Evolutionary conservation across 2,113 vertebrate species (phyloP).

Genomic region (Empidonax traillii): DNA sequence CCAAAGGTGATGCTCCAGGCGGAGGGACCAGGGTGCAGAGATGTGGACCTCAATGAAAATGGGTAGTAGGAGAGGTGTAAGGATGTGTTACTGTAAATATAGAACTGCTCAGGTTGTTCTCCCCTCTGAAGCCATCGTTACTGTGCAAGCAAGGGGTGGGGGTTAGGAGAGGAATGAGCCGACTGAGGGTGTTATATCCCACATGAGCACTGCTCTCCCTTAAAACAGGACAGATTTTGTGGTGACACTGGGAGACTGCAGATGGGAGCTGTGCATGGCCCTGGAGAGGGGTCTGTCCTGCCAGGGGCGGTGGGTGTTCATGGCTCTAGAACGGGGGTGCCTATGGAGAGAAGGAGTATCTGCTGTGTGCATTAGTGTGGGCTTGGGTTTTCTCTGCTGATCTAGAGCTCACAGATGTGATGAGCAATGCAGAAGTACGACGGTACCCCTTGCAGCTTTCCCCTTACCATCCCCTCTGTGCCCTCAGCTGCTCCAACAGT

Average conservation of each 20-base stretch:
- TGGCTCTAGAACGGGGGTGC: neutral
- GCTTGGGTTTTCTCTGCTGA: neutral
- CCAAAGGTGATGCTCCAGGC: neutral
- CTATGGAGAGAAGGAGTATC: accelerated
- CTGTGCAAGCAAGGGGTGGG: neutral
- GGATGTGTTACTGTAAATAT: neutral
- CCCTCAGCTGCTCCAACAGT: neutral
- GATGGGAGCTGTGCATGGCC: neutral
- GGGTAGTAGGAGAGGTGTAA: neutral
- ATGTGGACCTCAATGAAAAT: neutral
- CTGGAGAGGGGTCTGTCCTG: neutral
- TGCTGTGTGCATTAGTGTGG: accelerated
- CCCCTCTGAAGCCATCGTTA: accelerated
- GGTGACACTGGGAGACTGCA: accelerated
- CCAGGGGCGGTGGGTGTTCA: neutral
- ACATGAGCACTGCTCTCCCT: neutral
- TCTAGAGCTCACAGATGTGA: accelerated
- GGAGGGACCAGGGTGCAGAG: neutral
- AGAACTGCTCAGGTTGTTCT: neutral
- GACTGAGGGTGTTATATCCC: neutral
- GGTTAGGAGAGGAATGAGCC: neutral
- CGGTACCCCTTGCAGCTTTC: neutral
- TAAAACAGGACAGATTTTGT: neutral
- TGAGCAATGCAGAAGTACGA: neutral
- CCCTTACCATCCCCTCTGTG: neutral